Evolutionary conservation across 2,797 vertebrate species (phyloP).

Genomic region (Sebastes minor): DNA sequence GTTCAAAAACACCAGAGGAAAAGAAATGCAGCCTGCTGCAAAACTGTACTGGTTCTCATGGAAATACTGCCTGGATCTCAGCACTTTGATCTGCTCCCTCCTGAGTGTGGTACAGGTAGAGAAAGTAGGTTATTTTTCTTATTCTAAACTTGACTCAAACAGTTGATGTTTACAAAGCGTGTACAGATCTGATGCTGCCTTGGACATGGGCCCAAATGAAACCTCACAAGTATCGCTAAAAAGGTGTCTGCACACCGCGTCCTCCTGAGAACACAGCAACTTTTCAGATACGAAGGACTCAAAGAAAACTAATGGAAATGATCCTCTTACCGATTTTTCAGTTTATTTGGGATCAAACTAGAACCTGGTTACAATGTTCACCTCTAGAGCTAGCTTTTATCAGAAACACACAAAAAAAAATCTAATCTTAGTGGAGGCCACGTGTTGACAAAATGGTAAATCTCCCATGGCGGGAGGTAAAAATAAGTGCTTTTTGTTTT

Average conservation of each 20-base stretch:
- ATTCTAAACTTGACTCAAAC: slow-evolving; percentile 62
- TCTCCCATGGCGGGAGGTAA: slow-evolving; percentile 7
- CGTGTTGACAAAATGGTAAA: slow-evolving; percentile 18
- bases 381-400: slow-evolving; percentile 31
- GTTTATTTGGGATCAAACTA: slow-evolving; percentile 40
- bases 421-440: slow-evolving; percentile 3
- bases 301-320: background rate
- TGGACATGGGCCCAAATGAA: background rate
- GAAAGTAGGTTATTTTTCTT: slow-evolving; percentile 26
- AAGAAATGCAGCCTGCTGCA: background rate
- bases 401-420: slow-evolving; percentile 24
- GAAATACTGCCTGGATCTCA: background rate
- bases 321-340: background rate
- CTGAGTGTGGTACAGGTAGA: background rate
- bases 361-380: slow-evolving; percentile 31
- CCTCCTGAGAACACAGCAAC: background rate
- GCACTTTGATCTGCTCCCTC: background rate
- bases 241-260: background rate
- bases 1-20: background rate
- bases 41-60: background rate
- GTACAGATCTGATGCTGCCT: slow-evolving; percentile 29
- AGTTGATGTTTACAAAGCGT: slow-evolving; percentile 53
- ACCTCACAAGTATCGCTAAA: background rate
- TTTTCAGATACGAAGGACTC: background rate
- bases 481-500: slow-evolving; percentile 56